Percentiles rank a stretch among this genome's conserved stretches.
phyloP scores from a whole-genome alignment of 2,888 invertebrate species.

The Drosophila barbarae region DNA sequence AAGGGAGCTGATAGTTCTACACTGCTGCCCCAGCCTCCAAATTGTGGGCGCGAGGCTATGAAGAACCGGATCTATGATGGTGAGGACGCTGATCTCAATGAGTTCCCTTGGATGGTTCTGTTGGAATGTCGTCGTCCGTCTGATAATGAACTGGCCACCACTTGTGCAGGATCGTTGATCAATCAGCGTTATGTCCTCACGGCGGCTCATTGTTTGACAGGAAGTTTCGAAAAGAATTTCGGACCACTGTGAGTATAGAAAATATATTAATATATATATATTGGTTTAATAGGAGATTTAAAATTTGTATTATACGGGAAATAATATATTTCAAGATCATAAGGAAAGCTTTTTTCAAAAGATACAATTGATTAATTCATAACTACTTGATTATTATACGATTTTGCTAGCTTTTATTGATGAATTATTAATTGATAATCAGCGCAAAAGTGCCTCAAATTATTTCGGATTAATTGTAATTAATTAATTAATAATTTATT shows the following conservation, averaged over 20 bases:
- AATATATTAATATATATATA: background rate
- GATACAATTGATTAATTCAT: no score
- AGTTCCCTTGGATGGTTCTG: slow-evolving; percentile 87
- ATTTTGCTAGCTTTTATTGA: background rate
- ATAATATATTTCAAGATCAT: background rate
- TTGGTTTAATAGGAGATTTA: no score
- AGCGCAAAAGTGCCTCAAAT: background rate
- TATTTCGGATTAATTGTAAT: background rate
- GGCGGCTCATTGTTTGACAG: slow-evolving; percentile 83
- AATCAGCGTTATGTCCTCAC: slow-evolving; percentile 82
- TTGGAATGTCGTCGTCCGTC: slow-evolving; percentile 81
- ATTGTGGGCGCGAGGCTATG: slow-evolving; percentile 76
- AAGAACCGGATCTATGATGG: slow-evolving; percentile 84
- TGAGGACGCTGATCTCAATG: slow-evolving; percentile 82
- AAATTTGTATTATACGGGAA: no score
- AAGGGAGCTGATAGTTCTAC: slow-evolving; percentile 38
- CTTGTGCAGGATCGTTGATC: slow-evolving; percentile 78
- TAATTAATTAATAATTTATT: background rate
- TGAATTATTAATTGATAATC: background rate
- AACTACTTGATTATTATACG: background rate
- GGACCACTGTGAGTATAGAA: slow-evolving; percentile 81
- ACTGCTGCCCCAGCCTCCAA: slow-evolving; percentile 69
- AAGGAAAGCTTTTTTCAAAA: background rate
- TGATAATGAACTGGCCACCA: slow-evolving; percentile 61
- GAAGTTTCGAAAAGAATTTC: slow-evolving; percentile 80